Base-by-base conservation (phyloP, 2,113 vertebrate genomes). In the Balaenoptera acutorostrata region DNA sequence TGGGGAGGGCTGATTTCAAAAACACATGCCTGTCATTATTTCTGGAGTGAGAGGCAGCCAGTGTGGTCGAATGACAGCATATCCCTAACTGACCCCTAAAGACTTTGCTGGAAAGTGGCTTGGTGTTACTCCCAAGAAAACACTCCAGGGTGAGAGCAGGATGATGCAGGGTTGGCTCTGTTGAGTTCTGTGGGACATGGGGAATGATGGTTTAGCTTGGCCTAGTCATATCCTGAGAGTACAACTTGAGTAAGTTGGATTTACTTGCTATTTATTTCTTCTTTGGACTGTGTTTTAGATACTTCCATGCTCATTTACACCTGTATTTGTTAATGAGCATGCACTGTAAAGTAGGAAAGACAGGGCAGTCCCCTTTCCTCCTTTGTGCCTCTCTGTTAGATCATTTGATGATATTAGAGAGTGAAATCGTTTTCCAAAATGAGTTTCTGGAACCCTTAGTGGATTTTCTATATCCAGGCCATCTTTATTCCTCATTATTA, bases 71-170 rank as follows among this genome's bases (percentile, higher is more conserved):
- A 96, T 96, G 97, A 97, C 96, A 97, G 1, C 92, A 97, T 98
- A 97, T 98, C 97, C 97, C 96, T 71, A 93, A 83, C 78, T 97
- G 98, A 98, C 97, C 97, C 97, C 93, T 94, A 36, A 95, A 97
- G 96, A 94, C 63, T 92, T 98, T 81, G 82, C 96, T 97, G 97
- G 89, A 98, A 95, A 97, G 96, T 97, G 97, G 96, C 83, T 98
- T 98, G 97, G 96, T 98, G 68, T 92, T 41, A 78, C 93, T 98
- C 97, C 97, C 89, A 96, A 97, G 85, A 95, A 97, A 98, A 98
- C 95, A 98, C 71, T 94, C 66, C 82, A 68, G 84, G 63, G 55
- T 90, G 91, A 97, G 95, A 92, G 92, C 85, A 93, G 78, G 95
- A 93, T 98, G 93, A 95, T 82, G 88, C 93, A 89, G 95, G n/a